Evolutionary conservation across 1,140 invertebrate species (phyloP), one percentile per base, ranked within the genome.

Genomic region (Matsumurasca onukii): DNA sequence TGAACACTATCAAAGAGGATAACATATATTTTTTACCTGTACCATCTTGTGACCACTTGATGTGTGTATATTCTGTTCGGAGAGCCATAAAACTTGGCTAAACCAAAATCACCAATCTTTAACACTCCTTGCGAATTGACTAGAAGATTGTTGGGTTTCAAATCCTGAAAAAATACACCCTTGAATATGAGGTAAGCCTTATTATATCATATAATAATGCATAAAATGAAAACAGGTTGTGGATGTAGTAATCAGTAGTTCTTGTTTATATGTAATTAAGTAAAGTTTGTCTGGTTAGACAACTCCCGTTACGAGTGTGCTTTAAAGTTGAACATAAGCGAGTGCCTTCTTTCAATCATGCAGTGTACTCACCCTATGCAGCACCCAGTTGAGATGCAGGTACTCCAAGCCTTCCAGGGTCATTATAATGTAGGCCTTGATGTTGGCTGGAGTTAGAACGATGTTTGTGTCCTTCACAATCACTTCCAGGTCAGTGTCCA

Each of bases 131-230:
- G 86, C 59, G 87, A 85, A 82, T 98, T 97, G 3, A 99, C 92
- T 1, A 99, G 81, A 73, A 99, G 88, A 85, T 99, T 99, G 79
- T 99, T 99, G 12, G 98, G 98, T 79, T 99, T 99, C 67, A 99
- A 85, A 88, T 99, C 98, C 86, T 87, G 72, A 52, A 80, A 78
- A 70, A 74, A 17, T n/a, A n/a, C n/a, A n/a, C n/a, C n/a, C n/a
- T n/a, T n/a, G n/a, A n/a, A n/a, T n/a, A n/a, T n/a, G n/a, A n/a
- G n/a, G n/a, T n/a, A n/a, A n/a, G n/a, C n/a, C n/a, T n/a, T n/a
- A n/a, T n/a, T n/a, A n/a, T n/a, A n/a, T n/a, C n/a, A n/a, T n/a
- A n/a, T n/a, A n/a, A n/a, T n/a, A n/a, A n/a, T n/a, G n/a, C n/a
- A n/a, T n/a, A n/a, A n/a, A n/a, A n/a, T n/a, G n/a, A n/a, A n/a